Evolutionary conservation across 2,888 invertebrate genomes (phyloP).

Genomic region (Lithophane ornitopus): DNA sequence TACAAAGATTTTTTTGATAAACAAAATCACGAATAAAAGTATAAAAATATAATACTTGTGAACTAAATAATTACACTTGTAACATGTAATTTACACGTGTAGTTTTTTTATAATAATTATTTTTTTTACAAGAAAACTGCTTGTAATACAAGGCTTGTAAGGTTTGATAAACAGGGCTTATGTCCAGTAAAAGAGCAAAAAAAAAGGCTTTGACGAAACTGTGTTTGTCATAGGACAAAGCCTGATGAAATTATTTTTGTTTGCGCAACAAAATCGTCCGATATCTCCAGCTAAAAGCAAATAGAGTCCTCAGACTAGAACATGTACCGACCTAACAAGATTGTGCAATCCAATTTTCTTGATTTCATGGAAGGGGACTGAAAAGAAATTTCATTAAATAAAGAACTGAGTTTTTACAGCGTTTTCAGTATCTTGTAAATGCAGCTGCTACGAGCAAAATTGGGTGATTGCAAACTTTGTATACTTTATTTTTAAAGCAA

Average conservation of each 20-base stretch:
- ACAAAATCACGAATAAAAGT: no score
- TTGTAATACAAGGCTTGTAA: no score
- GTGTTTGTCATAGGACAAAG: background rate
- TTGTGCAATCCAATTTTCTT: constrained; percentile 31
- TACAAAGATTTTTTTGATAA: no score
- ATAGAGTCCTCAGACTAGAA: background rate
- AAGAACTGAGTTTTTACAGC: constrained; percentile 13
- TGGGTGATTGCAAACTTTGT: constrained; percentile 25
- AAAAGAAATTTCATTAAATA: constrained; percentile 39
- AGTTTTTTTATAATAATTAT: no score
- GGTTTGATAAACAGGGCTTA: no score
- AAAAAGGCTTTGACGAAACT: background rate
- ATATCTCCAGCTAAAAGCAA: constrained; percentile 12
- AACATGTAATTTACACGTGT: no score
- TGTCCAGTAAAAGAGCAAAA: background rate
- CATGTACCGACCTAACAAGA: constrained; percentile 13
- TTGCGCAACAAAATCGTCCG: background rate
- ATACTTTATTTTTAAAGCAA: constrained; percentile 8
- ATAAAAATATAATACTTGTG: no score
- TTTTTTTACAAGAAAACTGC: no score
- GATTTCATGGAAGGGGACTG: constrained; percentile 1
- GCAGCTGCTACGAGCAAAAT: constrained; percentile 19
- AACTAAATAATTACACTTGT: no score
- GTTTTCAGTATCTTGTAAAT: constrained; percentile 29
- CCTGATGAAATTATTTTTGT: constrained; percentile 13